Conservation (phyloP, 1,140 invertebrate genomes). For the Trichoplusia ni region DNA sequence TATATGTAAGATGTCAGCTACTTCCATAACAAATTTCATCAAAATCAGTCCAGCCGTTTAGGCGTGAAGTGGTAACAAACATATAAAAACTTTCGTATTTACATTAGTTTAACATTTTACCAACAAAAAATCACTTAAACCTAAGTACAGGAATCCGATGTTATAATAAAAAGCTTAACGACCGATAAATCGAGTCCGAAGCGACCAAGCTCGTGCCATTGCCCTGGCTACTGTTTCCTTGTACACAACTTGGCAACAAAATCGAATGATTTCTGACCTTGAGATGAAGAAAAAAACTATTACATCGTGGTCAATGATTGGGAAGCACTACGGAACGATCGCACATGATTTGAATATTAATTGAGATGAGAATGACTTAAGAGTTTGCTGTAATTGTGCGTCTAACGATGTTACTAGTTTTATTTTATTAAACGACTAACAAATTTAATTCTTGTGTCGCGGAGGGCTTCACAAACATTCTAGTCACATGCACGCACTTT, state of each 20-base stretch:
- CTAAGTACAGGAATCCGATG: neutral
- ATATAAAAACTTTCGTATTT: too few relatives aligned
- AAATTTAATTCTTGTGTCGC: too few relatives aligned
- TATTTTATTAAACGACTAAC: neutral
- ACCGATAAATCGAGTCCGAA: neutral
- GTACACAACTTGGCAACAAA: constrained; percentile 1
- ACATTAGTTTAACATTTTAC: too few relatives aligned
- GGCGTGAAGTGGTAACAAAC: neutral
- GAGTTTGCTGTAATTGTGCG: neutral
- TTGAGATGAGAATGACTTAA: neutral
- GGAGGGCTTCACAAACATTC: too few relatives aligned
- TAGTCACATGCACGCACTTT: too few relatives aligned
- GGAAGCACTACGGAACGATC: neutral
- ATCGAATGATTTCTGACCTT: constrained; percentile 23
- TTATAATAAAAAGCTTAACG: neutral
- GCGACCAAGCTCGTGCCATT: neutral
- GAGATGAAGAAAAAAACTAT: constrained; percentile 5
- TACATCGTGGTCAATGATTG: constrained; percentile 2
- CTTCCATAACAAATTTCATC: too few relatives aligned
- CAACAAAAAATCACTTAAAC: neutral
- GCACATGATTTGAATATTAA: neutral
- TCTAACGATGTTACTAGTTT: too few relatives aligned
- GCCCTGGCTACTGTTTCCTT: constrained; percentile 22
- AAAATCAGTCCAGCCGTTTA: neutral
- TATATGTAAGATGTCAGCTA: too few relatives aligned